Evolutionary conservation across 2,888 invertebrate genomes (phyloP).

Genomic region (Tachina lurida): DNA sequence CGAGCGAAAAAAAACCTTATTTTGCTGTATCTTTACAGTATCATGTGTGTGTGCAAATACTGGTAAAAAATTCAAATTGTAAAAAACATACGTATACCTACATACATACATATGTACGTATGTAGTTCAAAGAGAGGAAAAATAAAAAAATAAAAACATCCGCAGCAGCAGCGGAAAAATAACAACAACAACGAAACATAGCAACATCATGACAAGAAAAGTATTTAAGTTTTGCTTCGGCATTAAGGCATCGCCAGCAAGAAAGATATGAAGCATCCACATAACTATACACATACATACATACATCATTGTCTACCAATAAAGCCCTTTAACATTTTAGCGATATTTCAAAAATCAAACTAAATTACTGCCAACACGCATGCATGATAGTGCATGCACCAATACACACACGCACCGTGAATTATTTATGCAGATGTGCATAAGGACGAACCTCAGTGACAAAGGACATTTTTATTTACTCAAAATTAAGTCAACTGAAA

Average conservation of each 20-base stretch:
- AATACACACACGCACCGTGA: slow-evolving; percentile 22
- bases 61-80: slow-evolving; percentile 31
- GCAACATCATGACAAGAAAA: slow-evolving; percentile 33
- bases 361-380: slow-evolving; percentile 66
- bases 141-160: not conserved
- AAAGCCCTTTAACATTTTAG: slow-evolving; percentile 68
- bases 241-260: slow-evolving; percentile 19
- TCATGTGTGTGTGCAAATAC: slow-evolving; percentile 8
- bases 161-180: not conserved
- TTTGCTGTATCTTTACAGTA: slow-evolving; percentile 2
- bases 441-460: slow-evolving; percentile 12
- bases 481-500: too few relatives aligned
- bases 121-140: not conserved
- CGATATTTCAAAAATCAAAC: slow-evolving; percentile 72
- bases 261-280: slow-evolving; percentile 54
- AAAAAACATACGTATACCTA: not conserved
- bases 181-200: not conserved
- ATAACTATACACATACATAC: not conserved
- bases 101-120: too few relatives aligned
- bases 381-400: slow-evolving; percentile 52
- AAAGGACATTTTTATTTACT: not conserved
- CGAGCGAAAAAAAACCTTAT: slow-evolving; percentile 11
- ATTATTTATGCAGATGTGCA: slow-evolving; percentile 33
- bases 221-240: slow-evolving; percentile 44
- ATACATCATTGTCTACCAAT: slow-evolving; percentile 68